A percentile compares a stretch with the other conserved stretches of the same genome.
Evolutionary conservation across 2,113 vertebrate genomes (phyloP).

Genomic region (Callithrix jacchus): DNA sequence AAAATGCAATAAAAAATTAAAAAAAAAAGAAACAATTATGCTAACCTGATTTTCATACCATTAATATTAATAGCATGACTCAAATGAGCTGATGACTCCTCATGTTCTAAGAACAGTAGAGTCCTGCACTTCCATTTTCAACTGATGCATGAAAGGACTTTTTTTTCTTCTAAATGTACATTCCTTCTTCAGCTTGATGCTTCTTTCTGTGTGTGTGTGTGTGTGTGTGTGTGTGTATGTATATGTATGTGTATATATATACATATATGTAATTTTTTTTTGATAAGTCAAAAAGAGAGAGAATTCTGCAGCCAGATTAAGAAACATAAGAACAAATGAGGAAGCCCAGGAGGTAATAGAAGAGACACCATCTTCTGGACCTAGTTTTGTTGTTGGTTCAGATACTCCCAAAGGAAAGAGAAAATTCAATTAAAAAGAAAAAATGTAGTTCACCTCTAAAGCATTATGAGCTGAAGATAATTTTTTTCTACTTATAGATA

Average conservation of each 20-base stretch:
- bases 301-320: not conserved
- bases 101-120: not conserved
- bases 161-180: not conserved
- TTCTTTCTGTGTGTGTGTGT: not conserved
- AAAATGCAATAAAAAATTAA: too few species aligned
- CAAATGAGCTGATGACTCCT: not conserved
- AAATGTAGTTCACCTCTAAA: not conserved
- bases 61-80: not conserved
- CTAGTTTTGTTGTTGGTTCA: not conserved
- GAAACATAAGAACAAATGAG: not conserved
- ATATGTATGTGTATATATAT: too few species aligned
- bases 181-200: not conserved
- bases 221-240: too few species aligned
- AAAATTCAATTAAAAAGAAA: constrained; percentile 3
- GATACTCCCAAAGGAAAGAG: not conserved
- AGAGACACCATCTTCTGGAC: not conserved
- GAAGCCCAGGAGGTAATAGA: not conserved
- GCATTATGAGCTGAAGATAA: not conserved
- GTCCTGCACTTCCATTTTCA: not conserved
- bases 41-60: not conserved
- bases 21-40: not conserved
- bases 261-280: not conserved
- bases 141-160: not conserved
- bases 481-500: not conserved
- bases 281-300: not conserved